These are phyloP conservation scores for Cheilosia variabilis DNA, from an alignment of 2,888 invertebrate species.

Conservation along the genomic window DNA sequence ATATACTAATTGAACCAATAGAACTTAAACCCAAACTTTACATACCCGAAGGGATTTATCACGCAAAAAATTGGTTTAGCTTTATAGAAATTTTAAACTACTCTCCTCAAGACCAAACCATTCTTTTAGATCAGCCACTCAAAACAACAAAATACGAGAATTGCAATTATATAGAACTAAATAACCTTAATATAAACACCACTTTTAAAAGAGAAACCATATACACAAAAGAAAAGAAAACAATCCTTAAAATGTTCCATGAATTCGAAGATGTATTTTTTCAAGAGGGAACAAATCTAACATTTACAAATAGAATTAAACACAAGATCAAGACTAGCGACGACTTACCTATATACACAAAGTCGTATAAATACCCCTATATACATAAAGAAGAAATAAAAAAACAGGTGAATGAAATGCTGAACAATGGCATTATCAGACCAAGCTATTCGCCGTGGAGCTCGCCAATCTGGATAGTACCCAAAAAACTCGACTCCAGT, in stretches of 20 bases:
- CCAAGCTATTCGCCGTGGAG: too few relatives aligned
- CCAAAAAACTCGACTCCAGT: not conserved
- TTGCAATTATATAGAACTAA: not conserved
- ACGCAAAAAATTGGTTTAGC: constrained; percentile 5
- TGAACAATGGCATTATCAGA: too few relatives aligned
- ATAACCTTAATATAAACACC: constrained; percentile 6
- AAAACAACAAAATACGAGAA: not conserved
- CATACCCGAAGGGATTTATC: too few relatives aligned
- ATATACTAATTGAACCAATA: too few relatives aligned
- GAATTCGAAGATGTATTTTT: constrained; percentile 6
- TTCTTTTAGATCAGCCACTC: constrained; percentile 7
- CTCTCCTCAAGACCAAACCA: constrained; percentile 7
- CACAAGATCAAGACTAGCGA: constrained; percentile 8
- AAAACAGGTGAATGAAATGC: not conserved
- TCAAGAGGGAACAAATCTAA: not conserved
- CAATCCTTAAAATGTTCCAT: not conserved
- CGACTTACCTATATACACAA: constrained; percentile 4
- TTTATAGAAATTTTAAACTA: constrained; percentile 19
- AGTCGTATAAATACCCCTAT: constrained; percentile 12
- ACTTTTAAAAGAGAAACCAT: not conserved
- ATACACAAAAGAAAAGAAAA: not conserved
- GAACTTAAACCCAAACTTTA: too few relatives aligned
- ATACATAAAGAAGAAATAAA: not conserved
- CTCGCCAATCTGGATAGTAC: too few relatives aligned
- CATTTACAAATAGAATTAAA: constrained; percentile 3